phyloP scores from a whole-genome alignment of 2,113 vertebrate species.

The Neolamprologus hecqui region DNA sequence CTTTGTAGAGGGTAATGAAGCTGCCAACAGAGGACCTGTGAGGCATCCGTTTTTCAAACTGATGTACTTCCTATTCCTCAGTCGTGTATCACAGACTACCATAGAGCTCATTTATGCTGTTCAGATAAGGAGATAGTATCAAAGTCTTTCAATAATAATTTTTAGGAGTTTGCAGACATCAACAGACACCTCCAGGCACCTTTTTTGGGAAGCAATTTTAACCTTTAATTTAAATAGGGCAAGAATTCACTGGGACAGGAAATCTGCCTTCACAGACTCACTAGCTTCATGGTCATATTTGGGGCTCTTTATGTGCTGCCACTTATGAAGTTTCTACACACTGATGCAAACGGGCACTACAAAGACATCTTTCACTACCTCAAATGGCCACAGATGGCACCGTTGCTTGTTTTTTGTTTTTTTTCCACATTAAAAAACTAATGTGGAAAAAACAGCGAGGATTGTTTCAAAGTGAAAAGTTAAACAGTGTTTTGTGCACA shows the following conservation, averaged over 20 bases:
- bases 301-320: not conserved
- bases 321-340: not conserved
- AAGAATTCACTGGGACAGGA: not conserved
- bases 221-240: not conserved
- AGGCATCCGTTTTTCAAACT: not conserved
- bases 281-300: not conserved
- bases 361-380: not conserved
- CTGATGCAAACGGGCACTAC: not conserved
- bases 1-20: not conserved
- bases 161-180: not conserved
- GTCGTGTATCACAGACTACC: not conserved
- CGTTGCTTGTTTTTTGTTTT: accelerated
- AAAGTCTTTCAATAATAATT: not conserved
- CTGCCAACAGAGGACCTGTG: not conserved
- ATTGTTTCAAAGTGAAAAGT: not conserved
- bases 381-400: not conserved
- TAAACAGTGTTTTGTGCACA: not conserved
- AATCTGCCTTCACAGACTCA: not conserved
- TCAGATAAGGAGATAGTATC: not conserved
- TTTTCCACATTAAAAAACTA: not conserved
- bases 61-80: not conserved
- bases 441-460: not conserved
- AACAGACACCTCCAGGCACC: not conserved
- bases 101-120: not conserved
- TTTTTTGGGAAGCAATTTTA: not conserved